These are phyloP conservation scores for Nomia melanderi DNA, from an alignment of 1,140 invertebrate genomes.

Conservation along the genomic window DNA sequence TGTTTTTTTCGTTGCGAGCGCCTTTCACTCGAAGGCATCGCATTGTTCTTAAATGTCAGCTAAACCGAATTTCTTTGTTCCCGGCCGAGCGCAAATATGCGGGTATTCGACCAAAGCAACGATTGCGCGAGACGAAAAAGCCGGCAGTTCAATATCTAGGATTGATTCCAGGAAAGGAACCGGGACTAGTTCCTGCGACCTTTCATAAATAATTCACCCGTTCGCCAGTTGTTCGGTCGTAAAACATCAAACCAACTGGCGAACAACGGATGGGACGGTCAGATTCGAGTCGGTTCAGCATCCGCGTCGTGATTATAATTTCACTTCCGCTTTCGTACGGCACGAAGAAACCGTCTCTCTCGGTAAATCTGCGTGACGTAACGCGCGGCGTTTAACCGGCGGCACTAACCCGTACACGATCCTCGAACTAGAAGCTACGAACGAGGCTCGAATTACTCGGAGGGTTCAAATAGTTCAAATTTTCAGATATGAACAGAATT, in stretches of 20 bases:
- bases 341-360: background rate
- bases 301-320: conserved; percentile 37
- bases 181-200: background rate
- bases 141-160: background rate
- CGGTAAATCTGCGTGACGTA: conserved; percentile 6
- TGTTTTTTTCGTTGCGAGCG: conserved; percentile 32
- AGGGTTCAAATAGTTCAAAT: too few species aligned
- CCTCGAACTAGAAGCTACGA: too few species aligned
- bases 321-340: conserved; percentile 32
- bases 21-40: conserved; percentile 45
- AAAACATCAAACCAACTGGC: background rate
- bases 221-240: background rate
- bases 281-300: conserved; percentile 10
- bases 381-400: background rate
- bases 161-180: background rate
- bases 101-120: too few species aligned
- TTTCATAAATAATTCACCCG: conserved; percentile 30
- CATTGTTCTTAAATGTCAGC: conserved; percentile 51
- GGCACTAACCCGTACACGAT: too few species aligned
- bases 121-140: background rate
- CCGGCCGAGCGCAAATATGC: too few species aligned
- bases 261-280: background rate
- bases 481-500: too few species aligned
- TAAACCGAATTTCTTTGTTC: conserved; percentile 9
- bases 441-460: too few species aligned